Conservation (phyloP, 2,888 invertebrate species). For the Zygogramma bicolorata region DNA sequence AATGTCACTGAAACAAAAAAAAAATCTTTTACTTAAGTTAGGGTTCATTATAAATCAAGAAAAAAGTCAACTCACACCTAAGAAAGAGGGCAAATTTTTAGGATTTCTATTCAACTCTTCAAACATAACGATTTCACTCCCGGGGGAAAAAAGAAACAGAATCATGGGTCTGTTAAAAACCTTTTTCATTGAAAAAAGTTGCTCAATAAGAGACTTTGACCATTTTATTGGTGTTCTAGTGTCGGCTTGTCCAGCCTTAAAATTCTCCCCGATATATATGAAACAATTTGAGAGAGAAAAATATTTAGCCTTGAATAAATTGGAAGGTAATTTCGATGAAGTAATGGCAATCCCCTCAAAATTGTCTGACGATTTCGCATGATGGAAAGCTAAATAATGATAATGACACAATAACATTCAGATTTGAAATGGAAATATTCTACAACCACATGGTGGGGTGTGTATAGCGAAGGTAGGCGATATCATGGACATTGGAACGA, state of each 20-base stretch:
- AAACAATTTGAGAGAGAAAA: too few relatives aligned
- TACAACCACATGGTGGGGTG: too few relatives aligned
- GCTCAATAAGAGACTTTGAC: neutral
- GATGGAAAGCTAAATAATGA: neutral
- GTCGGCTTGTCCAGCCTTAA: too few relatives aligned
- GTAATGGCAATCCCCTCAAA: too few relatives aligned
- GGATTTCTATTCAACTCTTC: slow-evolving; percentile 26
- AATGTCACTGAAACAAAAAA: slow-evolving; percentile 21
- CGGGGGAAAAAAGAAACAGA: neutral
- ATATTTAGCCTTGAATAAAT: too few relatives aligned
- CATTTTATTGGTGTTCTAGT: too few relatives aligned
- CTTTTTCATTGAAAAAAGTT: neutral
- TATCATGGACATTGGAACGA: too few relatives aligned
- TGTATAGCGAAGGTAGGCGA: too few relatives aligned
- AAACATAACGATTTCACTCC: slow-evolving; percentile 13
- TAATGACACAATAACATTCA: neutral
- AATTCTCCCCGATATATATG: too few relatives aligned
- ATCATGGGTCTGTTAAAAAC: neutral
- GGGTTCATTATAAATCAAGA: neutral
- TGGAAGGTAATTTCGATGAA: too few relatives aligned
- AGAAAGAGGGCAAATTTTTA: slow-evolving; percentile 37
- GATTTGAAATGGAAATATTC: too few relatives aligned
- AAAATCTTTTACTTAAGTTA: neutral
- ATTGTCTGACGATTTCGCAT: neutral
- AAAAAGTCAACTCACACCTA: too few relatives aligned